A percentile compares a stretch with the other conserved stretches of the same genome.
Evolutionary conservation across 1,140 invertebrate genomes (phyloP).

Genomic region (Drosophila rufa): DNA sequence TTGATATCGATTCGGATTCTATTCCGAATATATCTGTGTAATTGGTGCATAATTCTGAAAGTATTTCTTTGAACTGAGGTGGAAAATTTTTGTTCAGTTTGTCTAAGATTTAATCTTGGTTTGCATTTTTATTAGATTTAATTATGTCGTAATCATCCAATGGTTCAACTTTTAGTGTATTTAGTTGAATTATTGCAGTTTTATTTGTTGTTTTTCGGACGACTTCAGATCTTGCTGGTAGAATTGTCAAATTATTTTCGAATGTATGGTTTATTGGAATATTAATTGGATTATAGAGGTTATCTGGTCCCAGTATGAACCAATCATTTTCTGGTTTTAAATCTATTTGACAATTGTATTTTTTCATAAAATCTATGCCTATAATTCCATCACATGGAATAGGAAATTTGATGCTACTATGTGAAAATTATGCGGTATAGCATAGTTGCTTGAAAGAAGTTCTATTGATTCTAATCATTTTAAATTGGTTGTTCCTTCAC

Average conservation of each 20-base stretch:
- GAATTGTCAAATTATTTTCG: too few species aligned
- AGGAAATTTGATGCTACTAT: background rate
- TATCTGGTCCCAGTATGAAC: background rate
- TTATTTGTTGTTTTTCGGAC: too few species aligned
- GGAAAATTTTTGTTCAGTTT: background rate
- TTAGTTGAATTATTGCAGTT: too few species aligned
- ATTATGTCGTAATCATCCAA: too few species aligned
- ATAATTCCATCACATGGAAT: slow-evolving; percentile 6
- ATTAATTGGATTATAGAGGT: too few species aligned
- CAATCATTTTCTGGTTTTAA: slow-evolving; percentile 6
- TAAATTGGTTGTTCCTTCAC: background rate
- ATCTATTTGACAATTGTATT: slow-evolving; percentile 13
- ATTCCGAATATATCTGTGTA: slow-evolving; percentile 8
- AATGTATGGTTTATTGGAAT: too few species aligned
- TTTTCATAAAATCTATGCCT: slow-evolving; percentile 7
- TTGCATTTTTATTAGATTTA: background rate
- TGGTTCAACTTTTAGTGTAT: too few species aligned
- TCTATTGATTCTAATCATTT: too few species aligned
- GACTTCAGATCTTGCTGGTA: background rate
- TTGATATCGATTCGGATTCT: background rate
- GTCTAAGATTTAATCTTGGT: background rate
- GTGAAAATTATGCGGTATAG: background rate
- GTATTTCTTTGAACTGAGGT: background rate
- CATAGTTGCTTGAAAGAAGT: too few species aligned
- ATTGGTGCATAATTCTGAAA: background rate